phyloP scores from a whole-genome alignment of 2,888 invertebrate species.

The Patella ulyssiponensis region DNA sequence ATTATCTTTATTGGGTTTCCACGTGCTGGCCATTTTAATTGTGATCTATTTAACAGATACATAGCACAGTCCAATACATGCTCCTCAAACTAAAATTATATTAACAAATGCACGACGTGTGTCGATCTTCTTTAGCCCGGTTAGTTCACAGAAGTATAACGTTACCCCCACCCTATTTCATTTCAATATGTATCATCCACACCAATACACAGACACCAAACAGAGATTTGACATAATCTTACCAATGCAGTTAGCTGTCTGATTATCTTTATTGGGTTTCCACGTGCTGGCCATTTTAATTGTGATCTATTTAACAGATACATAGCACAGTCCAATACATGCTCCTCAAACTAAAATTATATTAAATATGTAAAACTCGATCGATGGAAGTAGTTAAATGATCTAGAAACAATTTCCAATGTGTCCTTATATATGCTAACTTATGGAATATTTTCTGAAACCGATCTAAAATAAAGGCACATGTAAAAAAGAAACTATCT shows the following conservation, averaged over 20 bases:
- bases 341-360: slow-evolving; percentile 62
- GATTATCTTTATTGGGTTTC: slow-evolving; percentile 49
- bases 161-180: too few relatives aligned
- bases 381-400: too few relatives aligned
- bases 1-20: slow-evolving; percentile 51
- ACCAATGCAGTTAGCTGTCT: slow-evolving; percentile 56
- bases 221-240: slow-evolving; percentile 22
- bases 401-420: too few relatives aligned
- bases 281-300: slow-evolving; percentile 74
- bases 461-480: too few relatives aligned
- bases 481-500: too few relatives aligned
- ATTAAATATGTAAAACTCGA: background rate
- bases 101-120: too few relatives aligned
- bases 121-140: too few relatives aligned
- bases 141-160: too few relatives aligned
- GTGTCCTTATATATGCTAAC: too few relatives aligned
- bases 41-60: slow-evolving; percentile 74
- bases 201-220: too few relatives aligned
- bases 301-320: slow-evolving; percentile 75
- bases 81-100: slow-evolving; percentile 68
- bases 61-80: slow-evolving; percentile 63
- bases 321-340: slow-evolving; percentile 63
- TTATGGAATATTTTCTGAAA: too few relatives aligned
- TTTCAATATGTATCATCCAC: too few relatives aligned
- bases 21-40: slow-evolving; percentile 74